A percentile compares a stretch with the other conserved stretches of the same genome.
Evolutionary conservation across 2,888 invertebrate genomes (phyloP).

Genomic region (Meiosimyza platycephala): DNA sequence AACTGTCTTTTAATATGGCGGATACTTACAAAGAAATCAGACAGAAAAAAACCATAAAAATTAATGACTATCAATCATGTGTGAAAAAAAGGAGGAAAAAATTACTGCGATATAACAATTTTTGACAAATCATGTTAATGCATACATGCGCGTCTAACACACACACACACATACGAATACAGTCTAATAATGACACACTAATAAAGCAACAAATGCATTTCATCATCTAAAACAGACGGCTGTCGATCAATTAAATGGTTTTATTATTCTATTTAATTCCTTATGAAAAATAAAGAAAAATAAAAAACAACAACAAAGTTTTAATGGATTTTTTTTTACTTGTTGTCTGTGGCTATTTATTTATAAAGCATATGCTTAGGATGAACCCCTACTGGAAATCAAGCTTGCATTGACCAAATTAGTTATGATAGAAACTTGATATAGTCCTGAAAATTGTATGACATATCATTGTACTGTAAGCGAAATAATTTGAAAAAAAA

Average conservation of each 20-base stretch:
- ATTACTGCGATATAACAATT: not conserved
- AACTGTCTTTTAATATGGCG: not conserved
- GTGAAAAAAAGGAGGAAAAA: conserved; percentile 31
- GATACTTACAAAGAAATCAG: conserved; percentile 5
- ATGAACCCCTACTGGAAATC: no score
- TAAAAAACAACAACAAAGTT: not conserved
- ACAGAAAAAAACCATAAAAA: conserved; percentile 9
- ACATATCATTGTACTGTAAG: no score
- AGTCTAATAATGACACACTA: not conserved
- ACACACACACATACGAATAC: not conserved
- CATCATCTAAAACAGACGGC: conserved; percentile 25
- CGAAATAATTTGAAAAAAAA: no score
- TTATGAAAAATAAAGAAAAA: not conserved
- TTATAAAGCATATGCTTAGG: no score
- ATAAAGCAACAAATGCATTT: conserved; percentile 27
- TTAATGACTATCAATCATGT: conserved; percentile 32
- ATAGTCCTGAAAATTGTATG: no score
- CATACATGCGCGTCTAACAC: not conserved
- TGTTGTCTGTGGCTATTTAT: no score
- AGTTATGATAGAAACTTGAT: no score
- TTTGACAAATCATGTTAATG: conserved; percentile 32
- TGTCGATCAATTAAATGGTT: conserved; percentile 35
- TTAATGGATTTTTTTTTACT: conserved; percentile 17
- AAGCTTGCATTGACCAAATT: no score
- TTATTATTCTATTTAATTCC: conserved; percentile 12